A percentile compares a stretch with the other conserved stretches of the same genome.
These are phyloP conservation scores for Crioceris asparagi DNA, from an alignment of 2,888 invertebrate species.

Conservation along the genomic window DNA sequence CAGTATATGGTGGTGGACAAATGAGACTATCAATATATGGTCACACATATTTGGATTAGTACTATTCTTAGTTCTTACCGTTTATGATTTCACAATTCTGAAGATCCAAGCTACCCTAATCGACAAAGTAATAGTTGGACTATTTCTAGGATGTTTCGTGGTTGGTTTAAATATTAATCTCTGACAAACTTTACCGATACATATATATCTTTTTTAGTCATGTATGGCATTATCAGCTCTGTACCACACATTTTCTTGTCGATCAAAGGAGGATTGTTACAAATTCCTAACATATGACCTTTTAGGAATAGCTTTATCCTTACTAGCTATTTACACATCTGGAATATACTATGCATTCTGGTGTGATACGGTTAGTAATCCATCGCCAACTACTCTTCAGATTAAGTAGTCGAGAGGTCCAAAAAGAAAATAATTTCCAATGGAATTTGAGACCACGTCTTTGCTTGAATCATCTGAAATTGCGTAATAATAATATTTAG, in stretches of 20 bases:
- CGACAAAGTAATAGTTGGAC: slow-evolving; percentile 77
- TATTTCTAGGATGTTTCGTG: slow-evolving; percentile 79
- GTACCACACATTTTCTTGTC: slow-evolving; percentile 91
- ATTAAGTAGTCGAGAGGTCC: no score
- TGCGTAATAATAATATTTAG: no score
- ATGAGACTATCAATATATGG: slow-evolving; percentile 97
- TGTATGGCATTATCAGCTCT: slow-evolving; percentile 88
- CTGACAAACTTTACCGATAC: no score
- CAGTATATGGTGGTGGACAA: slow-evolving; percentile 93
- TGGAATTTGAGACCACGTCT: no score
- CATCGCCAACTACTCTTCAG: no score
- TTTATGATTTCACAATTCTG: slow-evolving; percentile 72
- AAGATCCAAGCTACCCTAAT: slow-evolving; percentile 66
- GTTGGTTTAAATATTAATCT: slow-evolving; percentile 39
- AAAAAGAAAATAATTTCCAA: no score
- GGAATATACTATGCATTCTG: slow-evolving; percentile 96
- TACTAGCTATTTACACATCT: slow-evolving; percentile 89
- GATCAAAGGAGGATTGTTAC: slow-evolving; percentile 76
- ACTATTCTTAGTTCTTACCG: slow-evolving; percentile 70
- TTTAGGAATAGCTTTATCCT: slow-evolving; percentile 84
- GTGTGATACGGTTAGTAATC: slow-evolving; percentile 70
- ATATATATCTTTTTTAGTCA: slow-evolving; percentile 49
- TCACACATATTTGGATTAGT: slow-evolving; percentile 83
- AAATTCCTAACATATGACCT: slow-evolving; percentile 84
- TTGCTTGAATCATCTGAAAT: no score